These are phyloP conservation scores for Ganaspis brasiliensis DNA, from an alignment of 2,888 invertebrate genomes.

Conservation along the genomic window DNA sequence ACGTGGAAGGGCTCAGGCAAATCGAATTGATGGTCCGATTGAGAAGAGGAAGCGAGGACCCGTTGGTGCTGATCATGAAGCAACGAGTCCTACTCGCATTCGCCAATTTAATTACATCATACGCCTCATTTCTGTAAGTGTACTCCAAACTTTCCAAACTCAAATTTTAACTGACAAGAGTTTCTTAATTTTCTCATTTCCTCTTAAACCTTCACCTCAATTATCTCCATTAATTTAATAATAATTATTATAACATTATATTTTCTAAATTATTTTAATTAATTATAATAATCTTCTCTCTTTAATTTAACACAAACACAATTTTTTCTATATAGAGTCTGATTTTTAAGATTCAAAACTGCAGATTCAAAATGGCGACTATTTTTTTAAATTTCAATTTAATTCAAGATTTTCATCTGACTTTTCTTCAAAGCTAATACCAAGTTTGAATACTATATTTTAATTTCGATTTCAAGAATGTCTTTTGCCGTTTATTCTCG, in stretches of 20 bases:
- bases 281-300: too few species aligned
- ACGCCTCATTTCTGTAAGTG: slow-evolving; percentile 73
- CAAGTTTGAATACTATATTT: too few species aligned
- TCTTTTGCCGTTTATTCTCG: slow-evolving; percentile 26
- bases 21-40: slow-evolving; percentile 67
- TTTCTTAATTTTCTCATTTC: not conserved
- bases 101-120: slow-evolving; percentile 72
- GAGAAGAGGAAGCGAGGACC: slow-evolving; percentile 60
- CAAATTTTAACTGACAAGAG: not conserved
- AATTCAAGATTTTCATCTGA: not conserved
- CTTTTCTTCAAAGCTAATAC: not conserved
- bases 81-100: slow-evolving; percentile 70
- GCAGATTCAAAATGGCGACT: too few species aligned
- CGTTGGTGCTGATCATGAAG: slow-evolving; percentile 71
- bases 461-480: too few species aligned
- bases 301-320: too few species aligned
- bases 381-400: too few species aligned
- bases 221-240: not conserved
- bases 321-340: too few species aligned
- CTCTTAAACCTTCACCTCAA: not conserved
- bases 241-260: too few species aligned
- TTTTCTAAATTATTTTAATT: too few species aligned
- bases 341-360: too few species aligned
- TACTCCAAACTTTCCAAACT: slow-evolving; percentile 5
- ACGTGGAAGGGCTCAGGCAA: slow-evolving; percentile 59